Base-by-base conservation (phyloP, 1,140 invertebrate genomes). In the Caerostris darwini region DNA sequence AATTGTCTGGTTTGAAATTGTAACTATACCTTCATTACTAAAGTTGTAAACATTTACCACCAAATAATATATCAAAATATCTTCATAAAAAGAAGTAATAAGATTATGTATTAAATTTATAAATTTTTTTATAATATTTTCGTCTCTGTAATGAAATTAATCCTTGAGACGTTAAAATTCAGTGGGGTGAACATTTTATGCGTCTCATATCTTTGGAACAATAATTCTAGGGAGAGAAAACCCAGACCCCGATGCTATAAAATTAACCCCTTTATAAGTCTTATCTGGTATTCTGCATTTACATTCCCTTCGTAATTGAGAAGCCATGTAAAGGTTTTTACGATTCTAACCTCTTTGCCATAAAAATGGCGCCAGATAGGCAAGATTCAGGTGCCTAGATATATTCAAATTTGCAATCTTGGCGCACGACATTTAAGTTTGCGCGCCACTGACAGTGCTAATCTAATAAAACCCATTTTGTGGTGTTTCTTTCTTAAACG, bases 401-500 rank as follows among this genome's bases (percentile, higher is more conserved):
- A 50, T 82, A n/a, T 50, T 34, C 54, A 53, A 54, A 54, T 53
- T 53, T 82, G 77, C 83, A 50, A 58, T 85, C 50, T n/a, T 19
- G 19, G 50, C 53, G 71, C 71, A 77, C 19, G 19, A 2, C 8
- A 64, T 10, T 14, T 10, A 4, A 64, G 34, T 64, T 77, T 77
- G 57, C 7, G 57, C 7, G 17, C 82, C 7, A 19, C 59, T 88
- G 86, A 85, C 61, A 64, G 50, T 54, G 59, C 19, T 61, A 88
- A 88, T 61, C 86, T 67, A 61, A 67, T 88, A 88, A 88, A 88
- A 88, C 67, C 61, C 53, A 67, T 88, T 85, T 88, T 88, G 86
- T 88, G 58, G 86, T 88, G 86, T 88, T 67, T 53, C 86, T 88
- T 88, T 88, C 86, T 88, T 88, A 88, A 88, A 88, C 86, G 86